Evolutionary conservation across 1,140 invertebrate species (phyloP), one percentile per base, ranked within the genome.

Genomic region (Danaus plexippus): DNA sequence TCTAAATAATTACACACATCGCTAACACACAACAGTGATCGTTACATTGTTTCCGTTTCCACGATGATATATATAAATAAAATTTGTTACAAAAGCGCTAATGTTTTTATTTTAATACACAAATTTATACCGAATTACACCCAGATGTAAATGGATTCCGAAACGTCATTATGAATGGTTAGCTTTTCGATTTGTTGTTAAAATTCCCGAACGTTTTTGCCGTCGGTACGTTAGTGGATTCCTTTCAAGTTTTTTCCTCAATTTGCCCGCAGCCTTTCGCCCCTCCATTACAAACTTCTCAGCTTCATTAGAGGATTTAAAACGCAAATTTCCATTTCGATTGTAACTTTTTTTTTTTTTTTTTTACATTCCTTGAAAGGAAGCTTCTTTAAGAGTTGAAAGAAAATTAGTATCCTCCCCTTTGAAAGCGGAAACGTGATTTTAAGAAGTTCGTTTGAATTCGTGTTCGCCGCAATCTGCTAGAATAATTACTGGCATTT

Each of bases 271-370:
- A 86, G 83, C 78, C 80, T 86, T 83, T 83, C 80, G 75, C 78
- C 82, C 83, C 83, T 84, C 80, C 83, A 86, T 87, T 82, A 77
- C 71, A 76, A 87, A 87, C 67, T 87, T 87, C 84, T 81, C 77
- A 73, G 84, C 81, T 87, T 85, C 84, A 85, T 87, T 87, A 87
- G 84, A 87, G 75, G 84, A 82, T 85, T 87, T 87, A 87, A 87
- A 87, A 87, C 84, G 81, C 84, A 87, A 87, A 87, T 87, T 86
- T 82, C 79, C 80, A 82, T 87, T 87, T 80, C 81, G 83, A 87
- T 85, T 87, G 81, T 87, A 87, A 87, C 83, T 87, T 87, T 87
- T 32, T 32, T 86, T 86, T n/a, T 85, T 81, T 87, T 87, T 87
- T 32, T 32, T 85, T 86, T 86, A 75, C 75, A 81, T 75, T 84